phyloP scores from a whole-genome alignment of 2,113 vertebrate genomes.

The Vireo altiloquus region DNA sequence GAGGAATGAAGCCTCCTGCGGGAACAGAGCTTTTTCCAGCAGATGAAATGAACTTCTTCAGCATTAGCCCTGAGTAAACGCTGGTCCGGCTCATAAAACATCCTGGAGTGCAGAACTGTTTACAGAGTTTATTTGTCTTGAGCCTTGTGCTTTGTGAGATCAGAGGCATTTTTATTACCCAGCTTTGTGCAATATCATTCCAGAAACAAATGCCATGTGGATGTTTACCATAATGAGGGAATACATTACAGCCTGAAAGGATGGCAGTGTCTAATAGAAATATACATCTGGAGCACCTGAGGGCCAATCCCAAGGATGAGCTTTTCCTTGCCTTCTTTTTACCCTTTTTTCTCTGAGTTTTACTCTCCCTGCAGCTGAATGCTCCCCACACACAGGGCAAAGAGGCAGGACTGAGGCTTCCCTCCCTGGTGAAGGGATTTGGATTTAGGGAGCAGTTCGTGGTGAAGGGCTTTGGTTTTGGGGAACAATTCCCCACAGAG shows the following conservation, averaged over 20 bases:
- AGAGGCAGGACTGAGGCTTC: background rate
- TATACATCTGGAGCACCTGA: background rate
- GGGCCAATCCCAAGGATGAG: background rate
- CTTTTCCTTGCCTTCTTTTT: background rate
- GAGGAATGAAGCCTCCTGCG: background rate
- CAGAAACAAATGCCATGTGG: slow-evolving; percentile 15
- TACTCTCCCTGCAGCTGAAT: background rate
- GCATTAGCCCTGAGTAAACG: slow-evolving; percentile 54
- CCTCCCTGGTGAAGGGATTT: background rate
- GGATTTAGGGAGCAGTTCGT: background rate
- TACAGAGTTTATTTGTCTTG: slow-evolving; percentile 66
- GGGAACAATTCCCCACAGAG: background rate
- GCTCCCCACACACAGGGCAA: background rate
- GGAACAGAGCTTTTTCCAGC: background rate
- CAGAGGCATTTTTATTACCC: slow-evolving; percentile 54
- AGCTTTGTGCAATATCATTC: slow-evolving; percentile 9
- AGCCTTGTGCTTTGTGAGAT: slow-evolving; percentile 20
- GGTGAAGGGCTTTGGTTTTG: background rate
- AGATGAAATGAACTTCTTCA: slow-evolving; percentile 54
- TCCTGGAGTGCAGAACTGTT: slow-evolving; percentile 41
- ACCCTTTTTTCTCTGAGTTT: background rate
- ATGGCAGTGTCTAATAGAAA: slow-evolving; percentile 1
- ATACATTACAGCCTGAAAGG: background rate
- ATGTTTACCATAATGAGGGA: slow-evolving; percentile 25
- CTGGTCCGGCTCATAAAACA: slow-evolving; percentile 40